Evolutionary conservation across 2,888 invertebrate species (phyloP).

Genomic region (Phortica okadai): DNA sequence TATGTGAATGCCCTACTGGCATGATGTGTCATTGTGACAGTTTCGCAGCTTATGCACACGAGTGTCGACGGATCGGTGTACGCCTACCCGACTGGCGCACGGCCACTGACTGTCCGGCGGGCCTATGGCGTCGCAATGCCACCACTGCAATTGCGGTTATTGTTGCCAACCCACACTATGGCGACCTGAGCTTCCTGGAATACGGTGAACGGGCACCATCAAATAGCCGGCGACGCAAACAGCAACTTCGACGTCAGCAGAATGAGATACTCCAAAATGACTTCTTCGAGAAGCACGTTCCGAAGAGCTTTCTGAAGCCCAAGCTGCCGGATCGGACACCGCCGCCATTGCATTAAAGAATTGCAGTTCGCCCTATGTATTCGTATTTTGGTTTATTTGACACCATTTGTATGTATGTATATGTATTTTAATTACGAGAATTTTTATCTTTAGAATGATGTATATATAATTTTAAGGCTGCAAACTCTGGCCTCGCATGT

Average conservation of each 20-base stretch:
- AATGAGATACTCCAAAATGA: conserved; percentile 66
- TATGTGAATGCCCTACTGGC: conserved; percentile 89
- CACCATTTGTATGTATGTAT: conserved; percentile 5
- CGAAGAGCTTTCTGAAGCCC: conserved; percentile 71
- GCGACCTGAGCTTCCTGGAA: conserved; percentile 51
- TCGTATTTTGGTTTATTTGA: neutral
- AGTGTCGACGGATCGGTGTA: conserved; percentile 88
- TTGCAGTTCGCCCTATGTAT: neutral
- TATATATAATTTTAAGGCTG: conserved; percentile 12
- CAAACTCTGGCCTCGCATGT: neutral
- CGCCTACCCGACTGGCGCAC: conserved; percentile 84
- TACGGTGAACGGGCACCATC: conserved; percentile 17
- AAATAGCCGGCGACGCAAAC: conserved; percentile 51
- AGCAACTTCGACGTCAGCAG: conserved; percentile 53
- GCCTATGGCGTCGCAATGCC: conserved; percentile 65
- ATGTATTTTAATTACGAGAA: conserved; percentile 11
- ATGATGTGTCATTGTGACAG: conserved; percentile 91
- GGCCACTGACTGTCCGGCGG: conserved; percentile 81
- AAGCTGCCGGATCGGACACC: conserved; percentile 75
- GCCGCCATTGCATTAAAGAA: conserved; percentile 73
- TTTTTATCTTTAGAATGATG: neutral
- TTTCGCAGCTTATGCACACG: conserved; percentile 91
- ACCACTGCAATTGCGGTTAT: conserved; percentile 50
- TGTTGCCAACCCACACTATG: conserved; percentile 56
- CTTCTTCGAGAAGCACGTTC: conserved; percentile 74